Base-by-base conservation (phyloP, 1,140 invertebrate genomes). In the Drosophila auraria region DNA sequence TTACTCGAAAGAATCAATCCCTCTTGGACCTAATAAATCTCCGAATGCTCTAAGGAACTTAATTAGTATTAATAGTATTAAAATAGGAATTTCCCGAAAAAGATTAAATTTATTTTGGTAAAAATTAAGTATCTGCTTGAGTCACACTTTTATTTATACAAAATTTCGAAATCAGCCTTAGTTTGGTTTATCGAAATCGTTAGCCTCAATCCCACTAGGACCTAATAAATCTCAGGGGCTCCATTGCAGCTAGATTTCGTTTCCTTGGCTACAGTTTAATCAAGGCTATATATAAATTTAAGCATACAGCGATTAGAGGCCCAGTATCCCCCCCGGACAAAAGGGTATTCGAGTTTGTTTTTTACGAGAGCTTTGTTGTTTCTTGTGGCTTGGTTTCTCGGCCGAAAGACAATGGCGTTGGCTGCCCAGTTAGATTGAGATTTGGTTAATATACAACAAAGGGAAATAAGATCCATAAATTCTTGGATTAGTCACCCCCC, bases 401-500 rank as follows among this genome's bases (percentile, higher is more conserved):
- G 78, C 65, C 44, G 73, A 79, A 90, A 89, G 86, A 89, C 86
- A 89, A 86, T 89, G 64, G 58, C 68, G 86, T 81, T 82, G 78
- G 80, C 64, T 82, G 11, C 45, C 27, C 30, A 38, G 36, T 33
- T 50, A 60, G 50, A 72, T 71, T 64, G 44, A 65, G 87, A 91
- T 91, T 91, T 89, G 75, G 74, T 83, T 80, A 91, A 83, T 90
- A 86, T 90, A 90, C 74, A 80, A 70, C 63, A 65, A 59, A 36
- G 53, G 40, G 36, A 77, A 77, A 30, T 44, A 36, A 45, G 56
- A 66, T 80, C 25, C 53, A 64, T 80, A 75, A 75, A 75, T 75
- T 75, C 59, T 56, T 64, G 71, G 71, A 64, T 75, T 75, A 75
- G 68, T 73, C 70, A 74, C n/a, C 66, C 66, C 54, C 69, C 54